Evolutionary conservation across 1,140 invertebrate species (phyloP).

Genomic region (Euwallacea similis): DNA sequence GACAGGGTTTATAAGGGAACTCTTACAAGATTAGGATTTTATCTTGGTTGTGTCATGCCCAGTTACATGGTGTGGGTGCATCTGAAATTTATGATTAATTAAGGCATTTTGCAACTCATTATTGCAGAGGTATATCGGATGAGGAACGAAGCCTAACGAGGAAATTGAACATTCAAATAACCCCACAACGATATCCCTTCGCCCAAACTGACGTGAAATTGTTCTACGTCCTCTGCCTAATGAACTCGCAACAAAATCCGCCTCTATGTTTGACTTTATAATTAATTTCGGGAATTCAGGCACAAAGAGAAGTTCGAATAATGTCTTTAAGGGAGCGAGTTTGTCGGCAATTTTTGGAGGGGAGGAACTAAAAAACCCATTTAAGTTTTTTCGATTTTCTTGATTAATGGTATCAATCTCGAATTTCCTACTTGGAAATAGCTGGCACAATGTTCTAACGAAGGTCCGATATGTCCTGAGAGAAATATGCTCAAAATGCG

Average conservation of each 20-base stretch:
- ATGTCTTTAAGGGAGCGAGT: not conserved
- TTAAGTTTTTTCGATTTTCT: no score
- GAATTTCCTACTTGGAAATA: no score
- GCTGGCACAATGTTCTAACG: no score
- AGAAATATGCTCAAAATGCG: no score
- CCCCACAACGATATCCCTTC: slow-evolving; percentile 1
- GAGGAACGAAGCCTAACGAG: no score
- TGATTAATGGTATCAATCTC: no score
- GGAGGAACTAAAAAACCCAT: no score
- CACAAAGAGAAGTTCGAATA: not conserved
- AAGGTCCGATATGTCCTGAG: no score
- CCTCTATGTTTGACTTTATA: slow-evolving; percentile 1
- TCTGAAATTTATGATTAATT: not conserved
- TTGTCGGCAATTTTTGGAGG: no score
- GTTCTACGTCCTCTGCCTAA: not conserved
- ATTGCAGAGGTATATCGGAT: no score
- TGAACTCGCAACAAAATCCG: not conserved
- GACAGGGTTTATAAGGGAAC: slow-evolving; percentile 4
- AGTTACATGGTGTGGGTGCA: not conserved
- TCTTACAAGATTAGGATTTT: slow-evolving; percentile 17
- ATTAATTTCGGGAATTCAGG: not conserved
- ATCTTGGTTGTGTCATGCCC: slow-evolving; percentile 3
- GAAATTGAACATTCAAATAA: not conserved
- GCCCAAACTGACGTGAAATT: not conserved
- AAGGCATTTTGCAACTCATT: no score